These are phyloP conservation scores for Agrypnia vestita DNA, from an alignment of 1,140 invertebrate species.

Conservation along the genomic window DNA sequence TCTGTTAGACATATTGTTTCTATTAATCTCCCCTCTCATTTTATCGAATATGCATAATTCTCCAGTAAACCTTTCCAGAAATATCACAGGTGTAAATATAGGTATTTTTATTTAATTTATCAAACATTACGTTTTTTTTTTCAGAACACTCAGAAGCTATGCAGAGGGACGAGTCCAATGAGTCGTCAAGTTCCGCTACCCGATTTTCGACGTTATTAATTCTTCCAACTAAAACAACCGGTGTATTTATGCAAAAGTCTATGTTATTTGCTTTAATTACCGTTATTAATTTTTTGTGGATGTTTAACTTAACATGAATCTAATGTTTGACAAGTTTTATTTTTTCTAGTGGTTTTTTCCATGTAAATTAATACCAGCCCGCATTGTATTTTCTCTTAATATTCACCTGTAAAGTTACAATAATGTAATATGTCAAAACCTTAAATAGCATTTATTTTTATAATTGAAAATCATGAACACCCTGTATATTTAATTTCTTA, in stretches of 20 bases:
- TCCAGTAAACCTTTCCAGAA: too few species aligned
- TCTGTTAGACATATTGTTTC: too few species aligned
- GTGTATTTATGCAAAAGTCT: background rate
- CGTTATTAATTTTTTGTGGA: background rate
- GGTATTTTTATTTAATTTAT: too few species aligned
- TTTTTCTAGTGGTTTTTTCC: background rate
- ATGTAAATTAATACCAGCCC: too few species aligned
- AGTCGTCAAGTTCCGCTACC: slow-evolving; percentile 1
- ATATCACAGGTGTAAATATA: too few species aligned
- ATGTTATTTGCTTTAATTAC: background rate
- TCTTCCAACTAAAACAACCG: background rate
- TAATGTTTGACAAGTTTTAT: background rate
- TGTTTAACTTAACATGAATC: slow-evolving; percentile 4
- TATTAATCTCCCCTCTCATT: too few species aligned
- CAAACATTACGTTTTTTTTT: slow-evolving; percentile 1
- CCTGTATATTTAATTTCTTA: background rate
- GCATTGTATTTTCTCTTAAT: too few species aligned
- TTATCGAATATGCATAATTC: too few species aligned
- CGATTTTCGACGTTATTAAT: background rate
- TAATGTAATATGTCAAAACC: too few species aligned
- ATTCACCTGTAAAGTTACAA: too few species aligned
- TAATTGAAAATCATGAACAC: too few species aligned
- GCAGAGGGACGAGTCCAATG: slow-evolving; percentile 57
- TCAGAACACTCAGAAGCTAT: slow-evolving; percentile 58
- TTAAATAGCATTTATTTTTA: too few species aligned